A percentile compares a stretch with the other conserved stretches of the same genome.
Conservation (phyloP, 2,888 invertebrate species). For the Cantharis rufa region DNA sequence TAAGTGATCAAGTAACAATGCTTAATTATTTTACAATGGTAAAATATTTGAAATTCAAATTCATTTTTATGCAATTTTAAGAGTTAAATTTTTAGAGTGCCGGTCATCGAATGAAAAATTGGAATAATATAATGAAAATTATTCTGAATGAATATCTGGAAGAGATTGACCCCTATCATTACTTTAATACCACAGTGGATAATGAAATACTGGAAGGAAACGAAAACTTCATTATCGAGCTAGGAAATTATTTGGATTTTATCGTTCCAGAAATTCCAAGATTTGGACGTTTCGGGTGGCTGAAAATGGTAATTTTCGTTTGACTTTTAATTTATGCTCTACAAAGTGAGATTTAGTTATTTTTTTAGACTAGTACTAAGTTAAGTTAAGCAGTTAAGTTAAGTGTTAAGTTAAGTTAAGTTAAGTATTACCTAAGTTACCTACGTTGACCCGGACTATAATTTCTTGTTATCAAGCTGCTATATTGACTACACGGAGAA, state of each 20-base stretch:
- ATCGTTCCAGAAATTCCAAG: slow-evolving; percentile 57
- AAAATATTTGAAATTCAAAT: slow-evolving; percentile 48
- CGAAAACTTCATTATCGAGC: slow-evolving; percentile 70
- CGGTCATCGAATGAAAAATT: background rate
- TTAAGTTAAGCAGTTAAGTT: too few species aligned
- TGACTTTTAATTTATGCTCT: background rate
- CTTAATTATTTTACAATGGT: slow-evolving; percentile 82
- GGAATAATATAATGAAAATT: slow-evolving; percentile 61
- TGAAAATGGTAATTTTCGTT: slow-evolving; percentile 65
- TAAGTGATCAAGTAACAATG: slow-evolving; percentile 71
- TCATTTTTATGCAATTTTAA: background rate
- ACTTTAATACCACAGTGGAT: slow-evolving; percentile 66
- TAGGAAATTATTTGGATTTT: slow-evolving; percentile 64
- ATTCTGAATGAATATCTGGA: slow-evolving; percentile 53
- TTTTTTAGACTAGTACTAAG: background rate
- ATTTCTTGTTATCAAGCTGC: too few species aligned
- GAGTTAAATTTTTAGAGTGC: background rate
- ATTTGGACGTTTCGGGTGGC: slow-evolving; percentile 84
- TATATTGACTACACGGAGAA: too few species aligned
- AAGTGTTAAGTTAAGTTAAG: too few species aligned
- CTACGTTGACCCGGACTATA: too few species aligned
- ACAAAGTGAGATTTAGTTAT: background rate
- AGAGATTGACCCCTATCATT: slow-evolving; percentile 60
- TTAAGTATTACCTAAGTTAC: too few species aligned
- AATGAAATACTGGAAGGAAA: slow-evolving; percentile 82